Evolutionary conservation across 2,113 vertebrate genomes (phyloP), one percentile per base, ranked within the genome.

Genomic region (Rhabdomys dilectus): DNA sequence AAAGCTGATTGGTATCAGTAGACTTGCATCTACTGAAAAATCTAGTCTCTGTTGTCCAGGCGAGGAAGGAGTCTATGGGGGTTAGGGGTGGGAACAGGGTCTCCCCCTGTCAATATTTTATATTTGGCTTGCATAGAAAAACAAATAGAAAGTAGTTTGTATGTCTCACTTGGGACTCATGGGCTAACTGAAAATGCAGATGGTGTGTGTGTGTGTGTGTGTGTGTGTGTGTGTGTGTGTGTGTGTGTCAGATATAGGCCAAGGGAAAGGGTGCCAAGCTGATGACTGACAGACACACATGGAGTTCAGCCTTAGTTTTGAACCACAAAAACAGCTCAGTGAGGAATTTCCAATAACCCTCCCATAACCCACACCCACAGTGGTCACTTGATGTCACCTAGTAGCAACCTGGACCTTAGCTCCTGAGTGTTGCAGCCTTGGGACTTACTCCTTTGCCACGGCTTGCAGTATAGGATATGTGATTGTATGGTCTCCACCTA

Each of bases 401-500:
- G 13, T n/a, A 13, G 58, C 86, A 26, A 7, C 56, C 51, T 53
- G 26, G 3, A 76, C 80, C 51, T 78, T 4, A 70, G 68, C 93
- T 48, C 90, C 75, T 6, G 62, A 16, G 24, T 68, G 78, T n/a
- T 24, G 64, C 93, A 96, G 92, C 3, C 60, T 22, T 2, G 34
- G 42, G 19, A 99, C 99, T 99, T 98, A 99, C 99, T 99, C 99
- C 94, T 99, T 98, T 64, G 99, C 99, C 42, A 99, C 81, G 0
- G 99, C 99, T 98, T 99, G 99, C 42, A 99, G 98, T 97, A 99
- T 99, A 19, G 99, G 99, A 89, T 99, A 99, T 0, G 99, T 99
- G 91, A 99, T 99, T 1, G 99, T 99, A 98, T 99, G 99, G 97
- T 99, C 99, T 4, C 99, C 99, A 91, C 99, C 99, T 99, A 98